Evolutionary conservation across 2,113 vertebrate genomes (phyloP).

Genomic region (Deroptyus accipitrinus): DNA sequence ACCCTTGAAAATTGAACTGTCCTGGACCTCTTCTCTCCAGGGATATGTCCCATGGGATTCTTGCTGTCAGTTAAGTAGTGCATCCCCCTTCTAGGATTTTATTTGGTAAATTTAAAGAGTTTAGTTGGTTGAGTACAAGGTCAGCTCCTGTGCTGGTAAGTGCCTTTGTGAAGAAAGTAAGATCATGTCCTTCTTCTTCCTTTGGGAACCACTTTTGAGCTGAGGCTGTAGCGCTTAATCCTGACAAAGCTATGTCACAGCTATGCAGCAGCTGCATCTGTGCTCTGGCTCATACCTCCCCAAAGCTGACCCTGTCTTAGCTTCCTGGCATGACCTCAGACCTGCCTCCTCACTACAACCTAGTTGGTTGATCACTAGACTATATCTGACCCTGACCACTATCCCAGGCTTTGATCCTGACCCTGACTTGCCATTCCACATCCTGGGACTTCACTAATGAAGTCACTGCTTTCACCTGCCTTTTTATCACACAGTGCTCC

Average conservation of each 20-base stretch:
- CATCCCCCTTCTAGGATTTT: background rate
- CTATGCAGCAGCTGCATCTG: background rate
- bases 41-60: background rate
- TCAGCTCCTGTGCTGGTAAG: background rate
- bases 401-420: background rate
- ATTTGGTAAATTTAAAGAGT: background rate
- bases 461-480: background rate
- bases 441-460: background rate
- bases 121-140: background rate
- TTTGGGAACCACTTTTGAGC: background rate
- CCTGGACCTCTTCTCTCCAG: background rate
- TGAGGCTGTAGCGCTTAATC: background rate
- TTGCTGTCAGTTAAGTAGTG: background rate
- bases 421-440: background rate
- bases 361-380: background rate
- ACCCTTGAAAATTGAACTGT: background rate
- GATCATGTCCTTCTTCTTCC: background rate
- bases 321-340: background rate
- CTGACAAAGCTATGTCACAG: background rate
- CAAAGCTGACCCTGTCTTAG: background rate
- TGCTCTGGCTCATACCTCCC: background rate
- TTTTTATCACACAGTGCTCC: background rate
- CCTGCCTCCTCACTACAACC: background rate
- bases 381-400: background rate
- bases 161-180: background rate